Evolutionary conservation across 2,797 vertebrate species (phyloP), one percentile per base, ranked within the genome.

Genomic region (Aselliscus stoliczkanus): DNA sequence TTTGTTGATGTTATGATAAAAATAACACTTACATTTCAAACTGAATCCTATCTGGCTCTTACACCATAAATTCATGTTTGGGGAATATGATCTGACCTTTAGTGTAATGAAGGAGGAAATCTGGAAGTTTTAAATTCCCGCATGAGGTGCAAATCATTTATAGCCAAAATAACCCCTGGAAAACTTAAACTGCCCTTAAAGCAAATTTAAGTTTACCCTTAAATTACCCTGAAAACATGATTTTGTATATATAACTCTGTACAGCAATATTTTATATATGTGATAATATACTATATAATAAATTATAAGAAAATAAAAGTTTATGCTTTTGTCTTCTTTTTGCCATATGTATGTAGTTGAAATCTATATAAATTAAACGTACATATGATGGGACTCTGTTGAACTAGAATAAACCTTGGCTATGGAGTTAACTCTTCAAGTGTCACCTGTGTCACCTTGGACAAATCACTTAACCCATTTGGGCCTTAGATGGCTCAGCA

Each of bases 101-200:
- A 58, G 37, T 89, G 17, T 65, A 89, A 92, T 72, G 56, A 96
- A 83, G 17, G 34, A 72, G 37, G 21, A 90, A 94, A 85, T 8
- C 82, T 10, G 23, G 27, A 95, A 79, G 4, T 79, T 94, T 82
- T 92, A 47, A 94, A 93, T 84, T 95, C n/a, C 34, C 54, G 92
- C 18, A 87, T 90, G 47, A 73, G 23, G 70, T 83, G 31, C 4
- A 81, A 77, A 50, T 86, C 50, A 75, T 81, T 88, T 95, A 69
- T 34, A 93, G 50, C 60, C n/a, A 94, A 81, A 89, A 92, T 94
- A 64, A 64, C 50, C 34, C 62, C 69, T 15, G 29, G 42, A 72
- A 96, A 91, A 88, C 15, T 23, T 72, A 69, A 91, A 31, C 77
- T 94, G 89, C 37, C 58, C 69, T 83, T 69, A 88, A 77, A 52